Conservation (phyloP, 2,888 invertebrate species). For the Autographa pulchrina region DNA sequence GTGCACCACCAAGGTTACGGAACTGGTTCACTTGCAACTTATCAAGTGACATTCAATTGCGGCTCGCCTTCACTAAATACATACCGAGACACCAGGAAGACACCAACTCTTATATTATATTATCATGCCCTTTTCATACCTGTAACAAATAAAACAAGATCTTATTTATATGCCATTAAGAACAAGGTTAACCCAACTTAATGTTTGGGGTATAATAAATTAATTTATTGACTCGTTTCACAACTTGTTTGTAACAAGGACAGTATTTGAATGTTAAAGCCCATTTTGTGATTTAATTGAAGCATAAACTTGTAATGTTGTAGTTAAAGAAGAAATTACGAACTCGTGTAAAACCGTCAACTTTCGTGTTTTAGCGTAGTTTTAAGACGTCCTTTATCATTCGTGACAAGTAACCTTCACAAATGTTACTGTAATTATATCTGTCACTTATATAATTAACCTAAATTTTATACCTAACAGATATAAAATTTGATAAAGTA, state of each 20-base stretch:
- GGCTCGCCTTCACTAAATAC: conserved; percentile 66
- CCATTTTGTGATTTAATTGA: neutral
- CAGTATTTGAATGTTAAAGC: neutral
- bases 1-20: conserved; percentile 73
- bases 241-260: neutral
- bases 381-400: no score
- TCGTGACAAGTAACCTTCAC: no score
- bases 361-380: no score
- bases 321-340: neutral
- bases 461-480: no score
- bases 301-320: conserved; percentile 1
- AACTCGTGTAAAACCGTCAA: neutral
- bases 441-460: no score
- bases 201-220: neutral
- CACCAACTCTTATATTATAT: conserved; percentile 16
- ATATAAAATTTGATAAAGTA: no score
- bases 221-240: neutral
- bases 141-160: conserved; percentile 48
- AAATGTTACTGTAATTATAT: no score
- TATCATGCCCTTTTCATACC: conserved; percentile 56
- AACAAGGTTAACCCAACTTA: neutral
- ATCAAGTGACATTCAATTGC: conserved; percentile 70
- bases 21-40: conserved; percentile 65
- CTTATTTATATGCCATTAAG: conserved; percentile 27
- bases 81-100: conserved; percentile 51